Base-by-base conservation (phyloP, 2,888 invertebrate species). In the Ophion ventricosus region DNA sequence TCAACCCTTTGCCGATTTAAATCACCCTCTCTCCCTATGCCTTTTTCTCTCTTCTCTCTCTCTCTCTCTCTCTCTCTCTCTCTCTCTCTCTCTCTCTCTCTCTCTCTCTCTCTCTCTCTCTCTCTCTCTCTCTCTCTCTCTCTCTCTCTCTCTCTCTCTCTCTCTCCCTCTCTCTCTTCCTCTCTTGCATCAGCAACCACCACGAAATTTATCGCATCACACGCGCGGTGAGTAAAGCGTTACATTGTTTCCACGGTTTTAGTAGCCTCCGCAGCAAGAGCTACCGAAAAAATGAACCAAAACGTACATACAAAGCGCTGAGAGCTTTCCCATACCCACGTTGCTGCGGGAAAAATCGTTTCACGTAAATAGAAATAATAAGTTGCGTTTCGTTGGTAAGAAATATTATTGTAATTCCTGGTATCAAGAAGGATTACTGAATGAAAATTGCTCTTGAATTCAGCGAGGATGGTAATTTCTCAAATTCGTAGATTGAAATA, bases 151-250 rank as follows among this genome's bases (percentile, higher is more conserved):
- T 43, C 14, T 49, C 25, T 5, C 40, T 43, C 64, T 54, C 26
- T 10, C 20, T 57, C 20, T n/a, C 25, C 25, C 11, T 26, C 64
- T 54, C 23, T 64, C 49, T 57, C 40, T 67, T 61, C 73, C 43
- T 63, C 69, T 74, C 77, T 35, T 11, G 4, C 29, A 29, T 57
- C 29, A 25, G 61, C 35, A 77, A 40, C 75, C 8, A 83, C 29
- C 56, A 56, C 61, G 35, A 80, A 66, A 83, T 83, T 83, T 73
- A 76, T 73, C 35, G 40, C 66, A 29, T 66, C 54, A 72, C 69
- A 61, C n/a, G 63, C 49, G 43, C 11, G 54, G 3, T 57, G 66
- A 56, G 66, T 29, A 84, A 70, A 78, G 70, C 69, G 78, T 75
- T 75, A 75, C 66, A 70, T 78, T 75, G 57, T 64, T 78, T 57